Evolutionary conservation across 2,113 vertebrate species (phyloP).

Genomic region (Sinocyclocheilus anophthalmus): DNA sequence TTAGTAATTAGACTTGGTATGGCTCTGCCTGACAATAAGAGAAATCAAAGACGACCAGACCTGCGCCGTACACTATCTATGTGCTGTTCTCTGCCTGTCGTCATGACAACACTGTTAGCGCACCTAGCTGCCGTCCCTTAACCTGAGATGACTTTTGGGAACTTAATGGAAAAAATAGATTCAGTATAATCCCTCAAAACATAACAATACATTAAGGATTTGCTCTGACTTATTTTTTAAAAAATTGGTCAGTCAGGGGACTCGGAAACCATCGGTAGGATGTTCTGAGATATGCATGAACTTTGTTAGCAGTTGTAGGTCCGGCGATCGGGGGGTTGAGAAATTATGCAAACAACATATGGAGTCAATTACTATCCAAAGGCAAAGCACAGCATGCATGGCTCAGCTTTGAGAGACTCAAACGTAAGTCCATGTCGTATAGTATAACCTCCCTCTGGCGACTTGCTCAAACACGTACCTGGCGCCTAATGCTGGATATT

Average conservation of each 20-base stretch:
- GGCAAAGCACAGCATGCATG: conserved; percentile 59
- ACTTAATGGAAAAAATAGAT: conserved; percentile 14
- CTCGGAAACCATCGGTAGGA: neutral
- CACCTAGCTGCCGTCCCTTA: conserved; percentile 8
- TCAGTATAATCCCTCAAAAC: conserved; percentile 3
- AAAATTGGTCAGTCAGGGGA: neutral
- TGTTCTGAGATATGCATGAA: conserved; percentile 43
- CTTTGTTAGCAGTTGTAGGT: conserved; percentile 60
- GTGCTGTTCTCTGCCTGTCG: conserved; percentile 33
- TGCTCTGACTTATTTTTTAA: neutral
- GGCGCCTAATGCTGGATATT: conserved; percentile 53
- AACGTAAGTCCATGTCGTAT: conserved; percentile 51
- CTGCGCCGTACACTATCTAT: conserved; percentile 8
- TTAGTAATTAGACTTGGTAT: conserved; percentile 31
- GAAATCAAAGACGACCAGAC: conserved; percentile 33
- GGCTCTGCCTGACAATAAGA: conserved; percentile 12
- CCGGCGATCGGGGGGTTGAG: conserved; percentile 35
- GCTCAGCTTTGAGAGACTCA: conserved; percentile 49
- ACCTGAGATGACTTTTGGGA: conserved; percentile 47
- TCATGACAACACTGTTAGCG: conserved; percentile 44
- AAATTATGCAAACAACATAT: conserved; percentile 73
- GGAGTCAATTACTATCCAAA: conserved; percentile 71
- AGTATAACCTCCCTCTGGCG: conserved; percentile 57
- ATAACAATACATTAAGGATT: neutral
- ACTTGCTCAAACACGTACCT: conserved; percentile 52